Percentiles rank a stretch among this genome's conserved stretches.
These are phyloP conservation scores for Delphinapterus leucas DNA, from an alignment of 2,113 vertebrate genomes.

Conservation along the genomic window DNA sequence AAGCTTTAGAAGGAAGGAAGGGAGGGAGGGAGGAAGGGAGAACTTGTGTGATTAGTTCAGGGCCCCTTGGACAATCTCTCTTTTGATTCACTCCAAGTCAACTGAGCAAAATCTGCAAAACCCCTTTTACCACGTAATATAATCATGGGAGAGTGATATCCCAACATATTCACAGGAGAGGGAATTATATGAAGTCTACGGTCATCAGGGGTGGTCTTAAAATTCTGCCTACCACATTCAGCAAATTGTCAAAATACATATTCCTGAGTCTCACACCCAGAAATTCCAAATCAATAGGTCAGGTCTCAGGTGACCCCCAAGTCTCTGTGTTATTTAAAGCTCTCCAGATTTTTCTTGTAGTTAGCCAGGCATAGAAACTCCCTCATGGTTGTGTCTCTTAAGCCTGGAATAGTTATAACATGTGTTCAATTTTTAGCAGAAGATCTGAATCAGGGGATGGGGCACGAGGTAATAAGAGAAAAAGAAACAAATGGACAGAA, in stretches of 20 bases:
- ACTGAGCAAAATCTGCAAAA: background rate
- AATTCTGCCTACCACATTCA: background rate
- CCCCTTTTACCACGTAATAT: background rate
- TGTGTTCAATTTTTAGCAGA: background rate
- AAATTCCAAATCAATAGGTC: background rate
- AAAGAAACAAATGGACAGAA: background rate
- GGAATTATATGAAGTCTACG: background rate
- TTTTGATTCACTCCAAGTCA: background rate
- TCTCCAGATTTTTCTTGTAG: background rate
- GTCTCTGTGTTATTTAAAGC: background rate
- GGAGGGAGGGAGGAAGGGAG: too few relatives aligned
- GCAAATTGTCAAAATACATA: background rate
- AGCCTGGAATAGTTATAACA: background rate
- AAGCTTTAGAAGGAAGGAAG: background rate
- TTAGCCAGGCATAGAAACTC: background rate
- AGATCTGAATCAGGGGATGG: background rate
- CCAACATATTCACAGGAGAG: background rate
- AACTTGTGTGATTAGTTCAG: too few relatives aligned
- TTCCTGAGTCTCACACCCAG: background rate
- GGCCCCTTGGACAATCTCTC: background rate
- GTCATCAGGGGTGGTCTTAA: background rate
- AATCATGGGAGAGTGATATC: background rate
- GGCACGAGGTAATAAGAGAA: background rate
- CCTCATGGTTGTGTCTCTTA: background rate
- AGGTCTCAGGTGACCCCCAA: background rate